Conservation (phyloP, 2,113 vertebrate species). For the Apteryx mantelli region DNA sequence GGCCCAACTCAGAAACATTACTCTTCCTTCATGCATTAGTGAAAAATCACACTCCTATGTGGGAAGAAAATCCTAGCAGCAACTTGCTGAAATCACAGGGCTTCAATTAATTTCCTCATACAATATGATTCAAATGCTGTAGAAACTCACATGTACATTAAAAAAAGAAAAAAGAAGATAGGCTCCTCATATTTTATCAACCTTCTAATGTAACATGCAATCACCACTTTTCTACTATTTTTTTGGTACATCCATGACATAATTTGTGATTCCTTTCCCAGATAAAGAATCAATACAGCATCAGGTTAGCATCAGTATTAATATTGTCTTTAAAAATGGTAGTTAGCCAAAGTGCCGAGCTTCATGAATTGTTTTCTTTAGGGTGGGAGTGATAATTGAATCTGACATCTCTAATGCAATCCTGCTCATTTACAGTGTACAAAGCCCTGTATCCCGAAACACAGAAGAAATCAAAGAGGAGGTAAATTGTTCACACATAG, state of each 20-base stretch:
- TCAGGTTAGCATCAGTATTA: background rate
- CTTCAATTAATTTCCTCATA: background rate
- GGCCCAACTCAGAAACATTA: background rate
- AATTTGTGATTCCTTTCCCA: background rate
- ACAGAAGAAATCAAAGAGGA: conserved; percentile 16
- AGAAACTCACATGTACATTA: background rate
- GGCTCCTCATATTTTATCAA: background rate
- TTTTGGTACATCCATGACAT: background rate
- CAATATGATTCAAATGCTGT: background rate
- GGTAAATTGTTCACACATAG: conserved; percentile 12
- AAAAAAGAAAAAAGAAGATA: background rate
- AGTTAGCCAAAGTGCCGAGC: background rate
- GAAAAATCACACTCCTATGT: background rate
- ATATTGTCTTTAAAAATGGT: background rate
- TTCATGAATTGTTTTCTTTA: background rate
- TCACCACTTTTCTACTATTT: background rate
- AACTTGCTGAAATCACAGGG: background rate
- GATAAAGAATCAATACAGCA: background rate
- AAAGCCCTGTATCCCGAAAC: background rate
- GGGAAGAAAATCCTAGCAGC: background rate
- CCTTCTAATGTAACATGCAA: background rate
- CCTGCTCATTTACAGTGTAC: background rate
- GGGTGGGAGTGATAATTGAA: background rate
- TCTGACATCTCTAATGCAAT: conserved; percentile 19
- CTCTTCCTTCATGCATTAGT: background rate